Base-by-base conservation (phyloP, 2,888 invertebrate species). In the Drosophila limbata region DNA sequence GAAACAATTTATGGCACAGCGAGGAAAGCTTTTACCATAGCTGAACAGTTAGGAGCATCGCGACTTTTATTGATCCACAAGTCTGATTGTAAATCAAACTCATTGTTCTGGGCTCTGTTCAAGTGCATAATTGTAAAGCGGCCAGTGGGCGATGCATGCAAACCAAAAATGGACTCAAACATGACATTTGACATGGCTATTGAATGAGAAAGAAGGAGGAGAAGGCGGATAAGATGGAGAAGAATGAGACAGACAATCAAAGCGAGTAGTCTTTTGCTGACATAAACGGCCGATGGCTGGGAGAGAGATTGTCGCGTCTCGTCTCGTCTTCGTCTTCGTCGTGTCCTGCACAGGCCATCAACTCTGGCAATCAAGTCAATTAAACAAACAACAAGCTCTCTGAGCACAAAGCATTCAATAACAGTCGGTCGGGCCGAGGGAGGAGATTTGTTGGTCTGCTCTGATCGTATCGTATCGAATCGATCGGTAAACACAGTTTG, bases 321-420 rank as follows among this genome's bases (percentile, higher is more conserved):
- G 70, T 81, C 73, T 81, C 57, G 25, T 25, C n/a, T n/a, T n/a
- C n/a, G n/a, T n/a, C n/a, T 6, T 25, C 25, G 72, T 81, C 73
- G 85, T 85, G 85, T 73, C 77, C 73, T 79, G 82, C 77, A 72
- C 51, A 52, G 40, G 37, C 68, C 77, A 77, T 77, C 79, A 85
- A 79, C 61, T 81, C 68, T 75, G 67, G 83, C 87, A 87, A 87
- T 87, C 86, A 81, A 88, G 88, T 87, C 86, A 87, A 87, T 87
- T 87, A 87, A 87, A 87, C 87, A 88, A 87, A 87, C 84, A 86
- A 76, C 75, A 64, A 57, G 57, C 35, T 15, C 35, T 15, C n/a
- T 10, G 25, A 25, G 47, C 42, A 21, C 19, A 19, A 19, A 42
- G 42, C 42, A 33, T 4, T 1, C 25, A 52, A 42, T 28, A 28